Evolutionary conservation across 1,140 invertebrate species (phyloP).

Genomic region (Drosophila sturtevanti): DNA sequence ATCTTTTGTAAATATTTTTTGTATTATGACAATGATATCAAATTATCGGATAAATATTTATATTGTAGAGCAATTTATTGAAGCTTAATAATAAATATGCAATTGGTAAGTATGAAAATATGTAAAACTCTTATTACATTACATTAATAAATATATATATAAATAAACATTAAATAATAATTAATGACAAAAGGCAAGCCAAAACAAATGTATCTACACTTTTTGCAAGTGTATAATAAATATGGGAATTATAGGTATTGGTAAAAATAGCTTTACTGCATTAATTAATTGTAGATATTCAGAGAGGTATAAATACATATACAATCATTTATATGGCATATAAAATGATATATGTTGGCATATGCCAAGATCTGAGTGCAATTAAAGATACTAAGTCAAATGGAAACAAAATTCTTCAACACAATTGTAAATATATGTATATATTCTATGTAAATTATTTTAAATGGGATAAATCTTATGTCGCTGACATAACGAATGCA

Average conservation of each 20-base stretch:
- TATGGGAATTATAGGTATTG: background rate
- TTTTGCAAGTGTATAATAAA: background rate
- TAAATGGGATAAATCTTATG: no score
- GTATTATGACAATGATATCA: no score
- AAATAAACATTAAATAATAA: no score
- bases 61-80: no score
- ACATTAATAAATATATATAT: no score
- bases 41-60: no score
- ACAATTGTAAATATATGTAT: background rate
- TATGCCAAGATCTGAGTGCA: background rate
- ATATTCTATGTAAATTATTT: background rate
- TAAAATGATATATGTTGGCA: background rate
- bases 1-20: no score
- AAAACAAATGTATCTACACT: background rate
- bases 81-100: no score
- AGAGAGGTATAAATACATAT: background rate
- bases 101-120: no score
- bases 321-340: background rate
- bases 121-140: no score
- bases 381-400: background rate
- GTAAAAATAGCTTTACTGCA: slow-evolving; percentile 40
- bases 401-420: background rate
- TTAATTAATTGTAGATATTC: slow-evolving; percentile 38
- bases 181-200: no score
- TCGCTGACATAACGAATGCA: background rate